Evolutionary conservation across 2,797 vertebrate genomes (phyloP), one percentile per base, ranked within the genome.

Genomic region (Centropyge bicolor): DNA sequence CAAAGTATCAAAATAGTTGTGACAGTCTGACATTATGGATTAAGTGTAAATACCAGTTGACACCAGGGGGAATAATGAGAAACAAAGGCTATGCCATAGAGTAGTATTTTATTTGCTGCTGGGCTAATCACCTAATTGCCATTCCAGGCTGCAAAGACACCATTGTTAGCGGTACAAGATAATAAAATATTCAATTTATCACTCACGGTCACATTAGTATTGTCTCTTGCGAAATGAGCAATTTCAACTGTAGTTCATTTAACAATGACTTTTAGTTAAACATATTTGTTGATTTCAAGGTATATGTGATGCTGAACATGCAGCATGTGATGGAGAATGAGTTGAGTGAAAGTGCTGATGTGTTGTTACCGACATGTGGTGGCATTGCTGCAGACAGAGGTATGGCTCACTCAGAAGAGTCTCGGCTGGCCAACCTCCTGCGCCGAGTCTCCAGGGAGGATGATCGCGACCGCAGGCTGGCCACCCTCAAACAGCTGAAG

Each of bases 341-440:
- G 4, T n/a, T 38, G 20, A 16, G 13, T 62, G 17, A 24, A 22
- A 24, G 59, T 17, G 16, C 48, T 31, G 12, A 0, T 54, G 41
- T 56, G 69, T 62, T 49, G 24, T 52, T 13, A 24, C 54, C 72
- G 11, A 61, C 24, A 9, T 41, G n/a, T 22, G 1, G 0, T 22
- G 6, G 8, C 67, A n/a, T 20, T 54, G 6, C 67, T 94, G 70
- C 91, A 99, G 98, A 99, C 93, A 96, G 98, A 96, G 96, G 97
- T 87, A 96, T 98, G 97, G 96, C 97, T 97, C 98, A 99, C 95
- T 98, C 98, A 78, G 98, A 99, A 75, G 98, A 99, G 96, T 98
- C 98, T 95, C 97, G 98, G 94, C 95, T 99, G 95, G 97, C 97
- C 90, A 99, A 99, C 96, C 98, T 99, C 96, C 96, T 99, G 94